Base-by-base conservation (phyloP, 64 coral and sea anemone genomes). In the Montipora foliosa region DNA sequence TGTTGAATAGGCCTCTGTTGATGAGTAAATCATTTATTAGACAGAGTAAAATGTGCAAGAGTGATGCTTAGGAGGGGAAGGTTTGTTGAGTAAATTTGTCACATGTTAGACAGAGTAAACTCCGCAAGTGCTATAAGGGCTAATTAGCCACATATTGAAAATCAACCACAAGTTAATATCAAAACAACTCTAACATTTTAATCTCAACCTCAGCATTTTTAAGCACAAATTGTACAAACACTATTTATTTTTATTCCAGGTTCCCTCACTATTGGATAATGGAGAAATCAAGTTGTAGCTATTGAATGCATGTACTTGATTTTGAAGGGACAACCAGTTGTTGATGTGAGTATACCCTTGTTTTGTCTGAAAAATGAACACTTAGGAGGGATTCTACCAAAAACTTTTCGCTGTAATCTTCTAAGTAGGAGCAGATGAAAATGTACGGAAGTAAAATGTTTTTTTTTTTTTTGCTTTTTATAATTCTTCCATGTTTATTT, bases 201-300 rank as follows among this genome's bases (percentile, higher is more conserved):
- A 71, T 86, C 47, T 86, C 66, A 86, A 86, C 82, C 10, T 71
- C 47, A 17, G 71, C 67, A 68, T 82, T 64, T 82, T 17, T 64
- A 57, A 8, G 6, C 11, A 66, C 80, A 70, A 11, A 47, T 5
- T 44, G 22, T 68, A 72, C 58, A 51, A 84, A 72, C 8, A 86
- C 82, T 64, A 71, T 20, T 71, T 5, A 86, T 71, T 86, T 44
- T 72, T 46, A 47, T 6, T 37, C 17, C 14, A 21, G 48, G 62
- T 86, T 21, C 67, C 82, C 67, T 71, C 47, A 72, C 82, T 86
- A 86, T 46, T 22, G 71, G 44, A 47, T 86, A 86, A 86, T 86
- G 44, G 47, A 50, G 45, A 51, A 86, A 71, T 19, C 25, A 86
- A 70, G 66, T 13, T 70, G 17, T 24, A 3, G 19, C 46, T 50